Evolutionary conservation across 2,797 vertebrate genomes (phyloP).

Genomic region (Staurois parvus): DNA sequence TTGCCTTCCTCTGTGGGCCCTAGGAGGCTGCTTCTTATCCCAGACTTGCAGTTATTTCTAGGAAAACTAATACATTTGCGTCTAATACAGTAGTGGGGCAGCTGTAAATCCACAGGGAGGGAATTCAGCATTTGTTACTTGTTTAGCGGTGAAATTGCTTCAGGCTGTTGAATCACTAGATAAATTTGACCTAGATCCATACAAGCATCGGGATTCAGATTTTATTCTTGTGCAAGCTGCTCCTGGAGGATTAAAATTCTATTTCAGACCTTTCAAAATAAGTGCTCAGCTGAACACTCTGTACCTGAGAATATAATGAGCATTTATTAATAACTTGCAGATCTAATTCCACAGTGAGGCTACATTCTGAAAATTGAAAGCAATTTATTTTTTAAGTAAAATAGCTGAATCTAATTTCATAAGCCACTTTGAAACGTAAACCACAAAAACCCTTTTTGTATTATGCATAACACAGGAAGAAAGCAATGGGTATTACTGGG

Average conservation of each 20-base stretch:
- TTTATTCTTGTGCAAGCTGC: conserved; percentile 47
- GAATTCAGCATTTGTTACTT: conserved; percentile 70
- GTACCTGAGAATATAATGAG: conserved; percentile 48
- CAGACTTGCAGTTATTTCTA: conserved; percentile 43
- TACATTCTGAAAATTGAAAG: conserved; percentile 26
- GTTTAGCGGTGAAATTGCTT: conserved; percentile 74
- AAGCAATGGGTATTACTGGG: too few species aligned
- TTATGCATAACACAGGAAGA: too few species aligned
- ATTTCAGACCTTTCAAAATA: conserved; percentile 53
- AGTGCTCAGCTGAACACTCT: conserved; percentile 29
- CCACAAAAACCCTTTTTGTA: neutral
- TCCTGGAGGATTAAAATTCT: conserved; percentile 60
- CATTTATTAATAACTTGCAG: conserved; percentile 36
- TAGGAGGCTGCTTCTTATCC: neutral
- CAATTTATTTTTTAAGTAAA: neutral
- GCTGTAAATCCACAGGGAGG: conserved; percentile 65
- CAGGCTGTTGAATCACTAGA: conserved; percentile 72
- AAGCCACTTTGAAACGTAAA: neutral
- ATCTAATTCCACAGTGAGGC: conserved; percentile 12
- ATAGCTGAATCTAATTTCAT: conserved; percentile 2
- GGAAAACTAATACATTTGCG: conserved; percentile 55
- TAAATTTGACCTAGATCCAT: conserved; percentile 74
- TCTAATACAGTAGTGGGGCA: conserved; percentile 36
- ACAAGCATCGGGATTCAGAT: conserved; percentile 61
- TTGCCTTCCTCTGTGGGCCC: neutral